Evolutionary conservation across 2,888 invertebrate genomes (phyloP).

Genomic region (Liopterus haemorrhoidalis): DNA sequence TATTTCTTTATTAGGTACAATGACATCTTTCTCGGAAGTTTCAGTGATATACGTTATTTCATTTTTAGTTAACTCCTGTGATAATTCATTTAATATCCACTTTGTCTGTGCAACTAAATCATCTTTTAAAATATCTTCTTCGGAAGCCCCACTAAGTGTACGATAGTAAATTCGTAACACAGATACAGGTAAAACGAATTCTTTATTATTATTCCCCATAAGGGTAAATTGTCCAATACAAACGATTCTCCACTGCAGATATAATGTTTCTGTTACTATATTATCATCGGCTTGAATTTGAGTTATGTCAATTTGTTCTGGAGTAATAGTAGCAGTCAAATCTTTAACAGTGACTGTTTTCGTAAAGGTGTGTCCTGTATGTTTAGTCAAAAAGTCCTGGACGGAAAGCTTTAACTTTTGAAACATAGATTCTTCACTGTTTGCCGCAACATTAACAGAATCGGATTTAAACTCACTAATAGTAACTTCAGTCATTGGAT

Average conservation of each 20-base stretch:
- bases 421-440: constrained; percentile 47
- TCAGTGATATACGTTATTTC: constrained; percentile 19
- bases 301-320: constrained; percentile 41
- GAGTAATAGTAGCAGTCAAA: constrained; percentile 41
- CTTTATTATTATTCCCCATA: constrained; percentile 39
- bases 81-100: constrained; percentile 42
- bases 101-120: constrained; percentile 40
- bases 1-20: constrained; percentile 20
- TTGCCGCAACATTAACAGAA: constrained; percentile 44
- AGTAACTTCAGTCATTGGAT: constrained; percentile 53
- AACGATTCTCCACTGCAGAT: constrained; percentile 42
- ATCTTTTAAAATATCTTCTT: constrained; percentile 35
- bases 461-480: constrained; percentile 49
- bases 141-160: constrained; percentile 38
- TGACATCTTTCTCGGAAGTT: constrained; percentile 17
- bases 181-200: constrained; percentile 41
- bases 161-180: constrained; percentile 43
- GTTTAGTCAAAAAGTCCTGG: constrained; percentile 45
- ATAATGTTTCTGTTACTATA: constrained; percentile 31
- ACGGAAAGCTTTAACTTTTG: constrained; percentile 45
- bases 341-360: constrained; percentile 40
- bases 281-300: constrained; percentile 33
- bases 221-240: constrained; percentile 40
- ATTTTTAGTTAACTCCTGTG: constrained; percentile 38
- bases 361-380: constrained; percentile 42